Evolutionary conservation across 2,888 invertebrate species (phyloP), one percentile per base, ranked within the genome.

Genomic region (Pseudeuparius sepicola): DNA sequence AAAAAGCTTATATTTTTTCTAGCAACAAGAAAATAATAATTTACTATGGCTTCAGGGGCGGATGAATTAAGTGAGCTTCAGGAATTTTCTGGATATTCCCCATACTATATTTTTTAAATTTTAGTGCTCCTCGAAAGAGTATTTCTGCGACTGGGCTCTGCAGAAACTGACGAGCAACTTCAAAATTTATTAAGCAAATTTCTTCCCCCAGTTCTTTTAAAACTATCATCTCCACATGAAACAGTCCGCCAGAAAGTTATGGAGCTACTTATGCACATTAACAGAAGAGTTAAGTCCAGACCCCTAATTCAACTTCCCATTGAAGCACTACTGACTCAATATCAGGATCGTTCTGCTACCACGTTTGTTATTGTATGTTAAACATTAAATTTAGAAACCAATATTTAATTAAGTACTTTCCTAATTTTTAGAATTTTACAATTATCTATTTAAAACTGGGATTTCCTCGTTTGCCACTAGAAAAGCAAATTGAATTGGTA

Each of bases 401-500:
- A 20, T 7, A 29, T 25, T 39, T 17, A 29, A n/a, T 36, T 20
- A 30, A 20, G 20, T 4, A 16, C 17, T 30, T 36, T 41, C 30
- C 28, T 49, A 39, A 46, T 43, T 71, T 71, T 12, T 67, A 90
- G 82, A 94, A 94, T 61, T 93, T 94, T 57, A 77, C 88, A 7
- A 86, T 93, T 36, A 87, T 94, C 50, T 94, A 93, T 58, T 81
- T 94, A 42, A 89, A 87, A 55, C 74, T 89, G 73, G 93, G 93
- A 5, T 93, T 77, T 63, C 88, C 90, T 1, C 70, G 93, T 33
- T 63, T 92, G 48, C 71, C 79, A 7, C 63, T 73, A 29, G 78
- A 77, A 6, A 75, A 82, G 52, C 89, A 89, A 61, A 69, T 78
- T 4, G 73, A 74, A 43, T 60, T 90, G 39, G 71, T 85, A 9